These are phyloP conservation scores for Grallaria varia DNA, from an alignment of 2,113 vertebrate species.

Conservation along the genomic window DNA sequence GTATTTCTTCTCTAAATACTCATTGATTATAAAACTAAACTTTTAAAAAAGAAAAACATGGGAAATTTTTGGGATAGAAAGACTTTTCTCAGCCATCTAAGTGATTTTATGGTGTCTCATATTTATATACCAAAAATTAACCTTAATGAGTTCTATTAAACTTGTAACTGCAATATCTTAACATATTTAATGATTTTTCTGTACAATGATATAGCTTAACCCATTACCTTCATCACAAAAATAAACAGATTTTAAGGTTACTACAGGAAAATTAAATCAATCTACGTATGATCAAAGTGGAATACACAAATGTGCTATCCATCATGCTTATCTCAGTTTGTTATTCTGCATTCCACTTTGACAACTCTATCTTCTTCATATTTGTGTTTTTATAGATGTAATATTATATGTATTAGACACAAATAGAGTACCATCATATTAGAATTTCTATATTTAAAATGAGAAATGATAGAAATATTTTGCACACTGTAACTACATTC, in stretches of 20 bases:
- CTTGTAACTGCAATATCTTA: background rate
- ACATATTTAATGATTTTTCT: slow-evolving; percentile 18
- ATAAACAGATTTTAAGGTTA: background rate
- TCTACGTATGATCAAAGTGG: background rate
- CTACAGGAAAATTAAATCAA: slow-evolving; percentile 11
- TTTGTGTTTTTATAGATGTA: background rate
- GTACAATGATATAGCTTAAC: background rate
- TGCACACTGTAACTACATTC: background rate
- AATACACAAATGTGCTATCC: background rate
- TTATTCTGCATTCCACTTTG: background rate
- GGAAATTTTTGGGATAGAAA: background rate
- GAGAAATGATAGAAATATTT: background rate
- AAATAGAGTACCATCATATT: background rate
- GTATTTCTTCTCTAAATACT: background rate
- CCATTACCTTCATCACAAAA: background rate
- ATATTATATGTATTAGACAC: background rate
- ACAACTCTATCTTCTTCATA: background rate
- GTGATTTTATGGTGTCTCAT: background rate
- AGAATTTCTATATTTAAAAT: background rate
- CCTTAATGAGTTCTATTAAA: background rate
- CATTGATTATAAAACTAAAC: background rate
- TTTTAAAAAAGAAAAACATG: background rate
- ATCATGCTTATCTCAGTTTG: background rate
- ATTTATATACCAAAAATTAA: background rate
- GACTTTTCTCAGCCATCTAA: background rate